A percentile compares a stretch with the other conserved stretches of the same genome.
Conservation (phyloP, 2,113 vertebrate genomes). For the Psittacula cyanocephala region DNA sequence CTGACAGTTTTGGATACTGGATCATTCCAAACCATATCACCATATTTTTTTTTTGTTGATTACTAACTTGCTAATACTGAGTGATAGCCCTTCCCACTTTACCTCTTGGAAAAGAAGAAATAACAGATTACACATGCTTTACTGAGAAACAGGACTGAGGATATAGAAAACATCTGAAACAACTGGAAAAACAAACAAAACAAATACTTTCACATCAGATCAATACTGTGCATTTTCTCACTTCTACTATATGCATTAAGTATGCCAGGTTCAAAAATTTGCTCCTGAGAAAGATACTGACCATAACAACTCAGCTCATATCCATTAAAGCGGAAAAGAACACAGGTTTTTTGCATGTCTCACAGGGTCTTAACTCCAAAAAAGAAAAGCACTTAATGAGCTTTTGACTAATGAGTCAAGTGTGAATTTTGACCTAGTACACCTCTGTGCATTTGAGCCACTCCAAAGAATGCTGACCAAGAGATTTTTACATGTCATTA, state of each 20-base stretch:
- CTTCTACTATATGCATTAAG: not conserved
- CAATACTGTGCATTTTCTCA: not conserved
- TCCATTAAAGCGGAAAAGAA: not conserved
- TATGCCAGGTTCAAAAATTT: not conserved
- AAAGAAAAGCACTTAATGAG: not conserved
- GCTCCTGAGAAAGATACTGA: not conserved
- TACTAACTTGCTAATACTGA: not conserved
- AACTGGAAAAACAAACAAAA: not conserved
- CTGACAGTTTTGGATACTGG: not conserved
- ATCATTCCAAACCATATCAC: not conserved
- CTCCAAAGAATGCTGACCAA: not conserved
- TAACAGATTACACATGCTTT: not conserved
- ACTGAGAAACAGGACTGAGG: not conserved
- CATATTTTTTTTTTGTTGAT: not conserved
- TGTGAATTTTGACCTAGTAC: not conserved
- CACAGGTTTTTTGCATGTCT: fast-evolving
- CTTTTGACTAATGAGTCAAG: not conserved
- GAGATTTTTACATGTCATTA: not conserved
- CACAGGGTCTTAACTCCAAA: not conserved
- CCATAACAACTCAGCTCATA: not conserved
- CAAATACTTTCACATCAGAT: not conserved
- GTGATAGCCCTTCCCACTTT: not conserved
- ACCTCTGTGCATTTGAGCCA: not conserved
- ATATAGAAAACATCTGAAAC: not conserved
- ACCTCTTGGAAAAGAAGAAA: not conserved